phyloP scores from a whole-genome alignment of 2,888 invertebrate genomes.

The Minunthozetes semirufus region DNA sequence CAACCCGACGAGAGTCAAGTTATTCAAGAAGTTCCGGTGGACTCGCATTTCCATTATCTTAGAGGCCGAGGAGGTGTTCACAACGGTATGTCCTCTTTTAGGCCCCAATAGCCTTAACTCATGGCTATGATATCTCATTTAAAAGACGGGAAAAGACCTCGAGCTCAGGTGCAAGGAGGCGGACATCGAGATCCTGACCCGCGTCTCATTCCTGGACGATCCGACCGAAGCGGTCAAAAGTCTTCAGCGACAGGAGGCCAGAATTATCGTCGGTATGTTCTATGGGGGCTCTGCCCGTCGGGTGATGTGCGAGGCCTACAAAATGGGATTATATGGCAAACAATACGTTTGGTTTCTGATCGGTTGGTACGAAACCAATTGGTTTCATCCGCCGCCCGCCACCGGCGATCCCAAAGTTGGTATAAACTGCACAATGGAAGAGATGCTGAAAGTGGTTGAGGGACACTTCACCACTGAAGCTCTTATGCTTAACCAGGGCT shows the following conservation, averaged over 20 bases:
- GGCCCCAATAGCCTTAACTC: neutral
- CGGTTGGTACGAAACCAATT: conserved; percentile 99
- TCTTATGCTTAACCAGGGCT: conserved; percentile 95
- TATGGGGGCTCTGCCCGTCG: conserved; percentile 94
- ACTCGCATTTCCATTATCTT: conserved; percentile 92
- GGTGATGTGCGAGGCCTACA: conserved; percentile 82
- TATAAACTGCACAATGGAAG: conserved; percentile 74
- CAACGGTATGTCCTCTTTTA: conserved; percentile 59
- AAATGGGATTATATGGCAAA: conserved; percentile 84
- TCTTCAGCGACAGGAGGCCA: conserved; percentile 82
- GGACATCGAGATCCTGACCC: conserved; percentile 82
- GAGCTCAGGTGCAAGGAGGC: conserved; percentile 85
- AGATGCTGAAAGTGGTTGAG: conserved; percentile 90
- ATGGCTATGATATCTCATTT: conserved; percentile 41
- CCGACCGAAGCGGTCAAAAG: conserved; percentile 93
- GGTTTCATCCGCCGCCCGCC: conserved; percentile 89
- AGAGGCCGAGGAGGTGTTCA: conserved; percentile 96
- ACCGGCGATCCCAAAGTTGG: too few species aligned
- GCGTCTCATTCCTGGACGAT: conserved; percentile 94
- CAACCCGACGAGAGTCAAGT: conserved; percentile 90
- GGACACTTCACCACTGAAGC: conserved; percentile 98
- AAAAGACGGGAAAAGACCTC: conserved; percentile 89
- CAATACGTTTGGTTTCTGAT: conserved; percentile 99
- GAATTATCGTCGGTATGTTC: conserved; percentile 95
- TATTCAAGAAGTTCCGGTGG: conserved; percentile 97